These are phyloP conservation scores for Drosophila mauritiana DNA, from an alignment of 1,140 invertebrate species.

Conservation along the genomic window DNA sequence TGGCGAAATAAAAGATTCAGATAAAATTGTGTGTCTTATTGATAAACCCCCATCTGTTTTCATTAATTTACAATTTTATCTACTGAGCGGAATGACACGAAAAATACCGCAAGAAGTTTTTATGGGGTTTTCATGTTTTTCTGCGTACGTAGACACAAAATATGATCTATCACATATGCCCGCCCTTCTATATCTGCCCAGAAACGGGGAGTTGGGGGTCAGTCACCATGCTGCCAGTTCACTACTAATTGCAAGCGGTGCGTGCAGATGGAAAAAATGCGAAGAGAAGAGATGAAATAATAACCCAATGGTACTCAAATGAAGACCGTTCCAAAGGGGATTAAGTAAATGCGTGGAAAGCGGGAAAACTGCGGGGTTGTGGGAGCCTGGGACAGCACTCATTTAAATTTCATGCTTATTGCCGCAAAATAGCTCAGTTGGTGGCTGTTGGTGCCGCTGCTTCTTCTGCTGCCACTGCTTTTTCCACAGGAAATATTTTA, in stretches of 20 bases:
- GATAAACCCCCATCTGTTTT: not conserved
- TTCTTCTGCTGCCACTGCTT: slow-evolving; percentile 16
- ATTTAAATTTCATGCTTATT: slow-evolving; percentile 84
- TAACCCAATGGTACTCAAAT: slow-evolving; percentile 57
- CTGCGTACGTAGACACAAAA: slow-evolving; percentile 10
- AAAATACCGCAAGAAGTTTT: slow-evolving; percentile 33
- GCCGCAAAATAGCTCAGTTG: slow-evolving; percentile 81
- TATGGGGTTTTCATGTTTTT: slow-evolving; percentile 7
- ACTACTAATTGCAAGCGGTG: slow-evolving; percentile 78
- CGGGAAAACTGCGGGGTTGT: slow-evolving; percentile 11
- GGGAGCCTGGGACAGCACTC: slow-evolving; percentile 52
- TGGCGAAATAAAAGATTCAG: not conserved
- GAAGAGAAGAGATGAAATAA: slow-evolving; percentile 35
- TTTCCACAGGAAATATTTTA: slow-evolving; percentile 51
- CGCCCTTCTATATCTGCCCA: slow-evolving; percentile 29
- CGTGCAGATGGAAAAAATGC: slow-evolving; percentile 41
- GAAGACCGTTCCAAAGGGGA: slow-evolving; percentile 49
- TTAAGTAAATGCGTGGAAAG: slow-evolving; percentile 34
- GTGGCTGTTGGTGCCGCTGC: slow-evolving; percentile 18
- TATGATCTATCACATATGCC: slow-evolving; percentile 42
- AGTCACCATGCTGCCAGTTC: slow-evolving; percentile 19
- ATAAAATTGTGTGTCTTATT: not conserved
- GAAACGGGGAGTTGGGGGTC: slow-evolving; percentile 3
- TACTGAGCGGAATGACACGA: slow-evolving; percentile 53
- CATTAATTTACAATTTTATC: slow-evolving; percentile 26